Evolutionary conservation across 1,140 invertebrate species (phyloP).

Genomic region (Calosoma granatense): DNA sequence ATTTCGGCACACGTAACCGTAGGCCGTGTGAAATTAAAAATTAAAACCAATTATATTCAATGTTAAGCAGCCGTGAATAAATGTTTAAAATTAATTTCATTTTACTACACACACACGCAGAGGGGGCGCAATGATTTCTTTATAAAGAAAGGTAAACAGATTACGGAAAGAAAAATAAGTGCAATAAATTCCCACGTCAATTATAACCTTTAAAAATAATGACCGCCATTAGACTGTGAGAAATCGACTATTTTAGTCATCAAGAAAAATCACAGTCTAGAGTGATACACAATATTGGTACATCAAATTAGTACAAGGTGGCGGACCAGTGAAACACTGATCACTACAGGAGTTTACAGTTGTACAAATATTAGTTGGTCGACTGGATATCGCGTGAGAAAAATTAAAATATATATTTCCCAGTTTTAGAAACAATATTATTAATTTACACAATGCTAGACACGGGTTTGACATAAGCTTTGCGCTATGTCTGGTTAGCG

Average conservation of each 20-base stretch:
- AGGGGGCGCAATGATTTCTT: background rate
- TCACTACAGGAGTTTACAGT: background rate
- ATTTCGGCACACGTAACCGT: background rate
- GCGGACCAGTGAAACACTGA: background rate
- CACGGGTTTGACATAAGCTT: background rate
- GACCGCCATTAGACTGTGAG: background rate
- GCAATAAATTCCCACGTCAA: slow-evolving; percentile 4
- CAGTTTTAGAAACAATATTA: background rate
- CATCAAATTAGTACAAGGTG: slow-evolving; percentile 3
- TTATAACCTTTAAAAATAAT: slow-evolving; percentile 7
- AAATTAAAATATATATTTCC: background rate
- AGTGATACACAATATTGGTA: slow-evolving; percentile 5
- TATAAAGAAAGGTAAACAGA: slow-evolving; percentile 1
- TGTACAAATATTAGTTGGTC: background rate
- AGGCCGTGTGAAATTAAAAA: slow-evolving; percentile 7
- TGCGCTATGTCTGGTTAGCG: background rate
- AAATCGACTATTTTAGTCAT: background rate
- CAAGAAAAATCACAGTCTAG: background rate
- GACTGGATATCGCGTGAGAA: background rate
- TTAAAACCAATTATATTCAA: slow-evolving; percentile 7
- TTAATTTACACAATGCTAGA: background rate
- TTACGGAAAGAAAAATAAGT: background rate
- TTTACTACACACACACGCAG: too few species aligned
- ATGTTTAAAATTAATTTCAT: slow-evolving; percentile 8
- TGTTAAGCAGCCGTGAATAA: slow-evolving; percentile 5